phyloP scores from a whole-genome alignment of 2,888 invertebrate species.

The Xanthostigma xanthostigma region DNA sequence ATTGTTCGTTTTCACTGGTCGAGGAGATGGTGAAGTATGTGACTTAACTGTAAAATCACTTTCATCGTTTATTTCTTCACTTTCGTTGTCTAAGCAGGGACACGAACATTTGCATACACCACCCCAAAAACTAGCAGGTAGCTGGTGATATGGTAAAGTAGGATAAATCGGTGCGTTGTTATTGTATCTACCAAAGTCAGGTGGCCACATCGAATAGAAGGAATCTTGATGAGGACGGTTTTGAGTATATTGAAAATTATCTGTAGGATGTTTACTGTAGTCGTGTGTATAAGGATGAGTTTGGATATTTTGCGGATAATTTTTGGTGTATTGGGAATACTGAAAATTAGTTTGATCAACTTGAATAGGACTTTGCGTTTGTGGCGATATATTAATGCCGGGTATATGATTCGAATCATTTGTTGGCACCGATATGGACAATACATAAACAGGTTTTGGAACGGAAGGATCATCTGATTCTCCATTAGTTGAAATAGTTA shows the following conservation, averaged over 20 bases:
- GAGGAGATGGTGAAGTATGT: no score
- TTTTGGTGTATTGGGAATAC: slow-evolving; percentile 2
- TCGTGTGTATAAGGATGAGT: slow-evolving; percentile 1
- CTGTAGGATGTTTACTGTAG: slow-evolving; percentile 1
- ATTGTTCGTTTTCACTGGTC: not conserved
- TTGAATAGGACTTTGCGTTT: slow-evolving; percentile 18
- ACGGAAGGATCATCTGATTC: slow-evolving; percentile 31
- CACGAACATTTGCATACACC: slow-evolving; percentile 62
- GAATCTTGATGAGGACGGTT: slow-evolving; percentile 15
- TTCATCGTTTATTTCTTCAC: not conserved
- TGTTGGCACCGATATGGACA: slow-evolving; percentile 68
- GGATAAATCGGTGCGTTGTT: slow-evolving; percentile 8
- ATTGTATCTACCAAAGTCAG: slow-evolving; percentile 1
- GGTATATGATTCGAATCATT: slow-evolving; percentile 36
- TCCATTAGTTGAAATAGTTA: slow-evolving; percentile 63
- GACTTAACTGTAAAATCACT: no score
- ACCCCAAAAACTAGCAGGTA: slow-evolving; percentile 30
- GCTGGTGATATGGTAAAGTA: slow-evolving; percentile 20
- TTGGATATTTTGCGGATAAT: not conserved
- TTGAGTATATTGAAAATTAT: slow-evolving; percentile 11
- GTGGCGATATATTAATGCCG: slow-evolving; percentile 38
- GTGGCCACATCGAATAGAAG: slow-evolving; percentile 1
- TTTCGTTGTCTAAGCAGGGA: slow-evolving; percentile 40
- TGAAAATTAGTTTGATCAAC: slow-evolving; percentile 7
- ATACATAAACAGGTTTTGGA: slow-evolving; percentile 55